These are phyloP conservation scores for Channa maculata DNA, from an alignment of 2,113 vertebrate species.

Conservation along the genomic window DNA sequence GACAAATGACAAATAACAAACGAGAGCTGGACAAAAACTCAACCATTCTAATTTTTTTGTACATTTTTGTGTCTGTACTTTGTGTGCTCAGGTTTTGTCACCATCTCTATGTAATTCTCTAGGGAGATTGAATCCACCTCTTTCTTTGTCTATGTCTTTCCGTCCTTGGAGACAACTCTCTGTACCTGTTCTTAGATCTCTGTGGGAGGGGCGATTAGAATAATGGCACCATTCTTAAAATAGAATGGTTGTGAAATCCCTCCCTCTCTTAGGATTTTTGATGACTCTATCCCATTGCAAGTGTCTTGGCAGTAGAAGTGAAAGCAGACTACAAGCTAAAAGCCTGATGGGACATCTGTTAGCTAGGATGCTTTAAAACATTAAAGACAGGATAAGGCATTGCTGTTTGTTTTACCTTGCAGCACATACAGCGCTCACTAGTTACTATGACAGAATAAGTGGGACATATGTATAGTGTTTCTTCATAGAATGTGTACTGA, in stretches of 20 bases:
- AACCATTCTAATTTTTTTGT: neutral
- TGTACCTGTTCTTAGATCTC: slow-evolving; percentile 63
- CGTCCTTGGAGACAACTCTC: slow-evolving; percentile 37
- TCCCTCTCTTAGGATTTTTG: slow-evolving; percentile 23
- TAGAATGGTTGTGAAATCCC: slow-evolving; percentile 51
- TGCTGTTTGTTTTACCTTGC: neutral
- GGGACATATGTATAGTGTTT: neutral
- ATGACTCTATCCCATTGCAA: slow-evolving; percentile 21
- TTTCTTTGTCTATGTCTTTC: slow-evolving; percentile 14
- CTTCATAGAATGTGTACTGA: neutral
- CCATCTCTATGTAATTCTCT: slow-evolving; percentile 38
- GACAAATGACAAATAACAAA: too few relatives aligned
- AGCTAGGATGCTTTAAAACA: slow-evolving; percentile 17
- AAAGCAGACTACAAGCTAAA: slow-evolving; percentile 23
- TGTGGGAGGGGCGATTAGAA: slow-evolving; percentile 13
- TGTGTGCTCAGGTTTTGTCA: slow-evolving; percentile 30
- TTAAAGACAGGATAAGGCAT: slow-evolving; percentile 20
- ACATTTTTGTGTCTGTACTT: slow-evolving; percentile 9
- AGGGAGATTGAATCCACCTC: slow-evolving; percentile 23
- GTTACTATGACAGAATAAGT: slow-evolving; percentile 7
- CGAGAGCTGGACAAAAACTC: slow-evolving; percentile 14
- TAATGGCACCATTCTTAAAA: slow-evolving; percentile 60
- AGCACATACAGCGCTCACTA: slow-evolving; percentile 8
- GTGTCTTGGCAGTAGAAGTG: slow-evolving; percentile 22
- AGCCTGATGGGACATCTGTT: slow-evolving; percentile 41